These are phyloP conservation scores for Malthinus seriepunctatus DNA, from an alignment of 2,888 invertebrate genomes.

Conservation along the genomic window DNA sequence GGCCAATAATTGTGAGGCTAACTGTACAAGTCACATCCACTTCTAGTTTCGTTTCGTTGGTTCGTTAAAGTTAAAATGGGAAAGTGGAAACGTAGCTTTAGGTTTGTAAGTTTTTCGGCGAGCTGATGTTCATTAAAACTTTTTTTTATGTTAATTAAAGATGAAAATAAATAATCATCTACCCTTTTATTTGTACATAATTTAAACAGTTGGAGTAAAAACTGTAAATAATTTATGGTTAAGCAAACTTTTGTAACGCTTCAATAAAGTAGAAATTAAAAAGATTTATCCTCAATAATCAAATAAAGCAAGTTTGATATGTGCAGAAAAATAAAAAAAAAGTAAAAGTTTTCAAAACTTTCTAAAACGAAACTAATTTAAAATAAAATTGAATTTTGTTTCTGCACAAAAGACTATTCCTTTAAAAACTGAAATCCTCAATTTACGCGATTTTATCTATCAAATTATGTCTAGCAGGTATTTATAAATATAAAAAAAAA, in stretches of 20 bases:
- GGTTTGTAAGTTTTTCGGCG: too few relatives aligned
- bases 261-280: neutral
- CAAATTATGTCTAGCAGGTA: slow-evolving; percentile 9
- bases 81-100: too few relatives aligned
- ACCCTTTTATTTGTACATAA: too few relatives aligned
- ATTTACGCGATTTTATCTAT: slow-evolving; percentile 11
- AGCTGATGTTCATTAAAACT: too few relatives aligned
- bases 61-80: too few relatives aligned
- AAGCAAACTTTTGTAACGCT: neutral
- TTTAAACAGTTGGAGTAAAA: too few relatives aligned
- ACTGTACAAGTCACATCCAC: too few relatives aligned
- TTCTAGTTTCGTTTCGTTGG: too few relatives aligned
- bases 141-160: too few relatives aligned
- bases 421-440: slow-evolving; percentile 2
- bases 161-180: too few relatives aligned
- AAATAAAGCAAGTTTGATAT: neutral
- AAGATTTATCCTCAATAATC: neutral
- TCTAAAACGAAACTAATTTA: neutral
- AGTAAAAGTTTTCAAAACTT: neutral
- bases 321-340: neutral
- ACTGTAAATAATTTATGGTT: neutral
- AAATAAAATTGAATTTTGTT: neutral
- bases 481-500: neutral
- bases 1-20: too few relatives aligned
- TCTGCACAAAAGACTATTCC: neutral